Evolutionary conservation across 1,140 invertebrate species (phyloP).

Genomic region (Chymomyza costata): DNA sequence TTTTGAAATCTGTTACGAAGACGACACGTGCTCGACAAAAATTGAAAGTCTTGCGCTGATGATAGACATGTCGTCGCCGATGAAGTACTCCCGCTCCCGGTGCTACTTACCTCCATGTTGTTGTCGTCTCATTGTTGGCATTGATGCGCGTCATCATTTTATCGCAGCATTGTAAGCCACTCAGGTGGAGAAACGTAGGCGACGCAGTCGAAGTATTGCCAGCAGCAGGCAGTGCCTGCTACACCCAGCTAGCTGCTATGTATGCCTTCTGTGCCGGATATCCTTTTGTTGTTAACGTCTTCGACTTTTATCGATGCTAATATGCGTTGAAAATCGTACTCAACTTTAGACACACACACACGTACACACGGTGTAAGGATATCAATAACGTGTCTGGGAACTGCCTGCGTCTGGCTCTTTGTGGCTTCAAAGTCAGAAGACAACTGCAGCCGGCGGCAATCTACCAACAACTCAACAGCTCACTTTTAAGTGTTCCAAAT

Average conservation of each 20-base stretch:
- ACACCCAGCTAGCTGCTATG: no score
- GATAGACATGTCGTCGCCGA: no score
- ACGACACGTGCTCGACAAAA: constrained; percentile 4
- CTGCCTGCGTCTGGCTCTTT: background rate
- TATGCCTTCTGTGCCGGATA: no score
- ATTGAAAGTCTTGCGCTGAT: constrained; percentile 30
- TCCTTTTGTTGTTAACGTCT: constrained; percentile 62
- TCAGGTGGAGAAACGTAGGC: no score
- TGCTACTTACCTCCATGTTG: no score
- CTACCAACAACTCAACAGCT: constrained; percentile 19
- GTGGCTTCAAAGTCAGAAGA: constrained; percentile 7
- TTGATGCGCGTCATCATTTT: no score
- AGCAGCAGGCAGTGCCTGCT: constrained; percentile 9
- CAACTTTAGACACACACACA: no score
- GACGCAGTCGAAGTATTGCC: no score
- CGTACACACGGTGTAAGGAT: constrained; percentile 12
- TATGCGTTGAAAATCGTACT: constrained; percentile 24
- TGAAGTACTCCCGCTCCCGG: no score
- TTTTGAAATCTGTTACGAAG: background rate
- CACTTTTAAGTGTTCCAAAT: constrained; percentile 34
- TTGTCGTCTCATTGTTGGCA: no score
- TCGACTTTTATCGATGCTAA: constrained; percentile 66
- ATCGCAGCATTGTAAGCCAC: no score
- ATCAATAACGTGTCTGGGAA: no score
- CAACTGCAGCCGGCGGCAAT: constrained; percentile 45